Evolutionary conservation across 2,797 vertebrate genomes (phyloP), one percentile per base, ranked within the genome.

Genomic region (Thaleichthys pacificus): DNA sequence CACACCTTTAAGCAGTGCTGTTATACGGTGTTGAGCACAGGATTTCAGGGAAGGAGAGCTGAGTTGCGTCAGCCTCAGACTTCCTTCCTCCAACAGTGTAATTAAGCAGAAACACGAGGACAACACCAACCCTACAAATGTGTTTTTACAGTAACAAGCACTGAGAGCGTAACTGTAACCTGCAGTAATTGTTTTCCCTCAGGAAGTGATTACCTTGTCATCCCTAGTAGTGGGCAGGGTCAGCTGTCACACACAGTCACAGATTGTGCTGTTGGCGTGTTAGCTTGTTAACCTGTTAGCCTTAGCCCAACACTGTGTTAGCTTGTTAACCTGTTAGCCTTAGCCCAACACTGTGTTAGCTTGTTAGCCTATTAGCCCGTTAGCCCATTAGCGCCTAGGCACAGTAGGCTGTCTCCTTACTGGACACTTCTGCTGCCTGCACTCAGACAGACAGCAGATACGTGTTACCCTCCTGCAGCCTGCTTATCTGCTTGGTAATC

Each of bases 391-490:
- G 35, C 69, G 75, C 24, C 73, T 35, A 38, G 62, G 63, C 42
- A 26, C 38, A 65, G 63, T 47, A 73, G 79, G 78, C 68, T 71
- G 60, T 77, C 74, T 77, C 42, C 77, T 73, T 72, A 72, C 56
- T 63, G 58, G 64, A 75, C 71, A 63, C 70, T 63, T 71, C n/a
- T 70, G 54, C 56, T 30, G 22, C 64, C 11, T 30, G 28, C 67
- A 57, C 30, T 66, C 66, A 58, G 61, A 26, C 49, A 75, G 74
- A 80, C 68, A 70, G 78, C 85, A 92, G 92, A 93, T 93, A 90
- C 92, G 87, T 87, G 90, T 88, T 81, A 91, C 86, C 85, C 71
- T 69, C 85, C 83, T 80, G 68, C 60, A 76, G 82, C 77, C 79
- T 82, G 71, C 73, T 75, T 78, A 81, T 81, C 87, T 87, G 87